Evolutionary conservation across 2,888 invertebrate genomes (phyloP).

Genomic region (Empis livida): DNA sequence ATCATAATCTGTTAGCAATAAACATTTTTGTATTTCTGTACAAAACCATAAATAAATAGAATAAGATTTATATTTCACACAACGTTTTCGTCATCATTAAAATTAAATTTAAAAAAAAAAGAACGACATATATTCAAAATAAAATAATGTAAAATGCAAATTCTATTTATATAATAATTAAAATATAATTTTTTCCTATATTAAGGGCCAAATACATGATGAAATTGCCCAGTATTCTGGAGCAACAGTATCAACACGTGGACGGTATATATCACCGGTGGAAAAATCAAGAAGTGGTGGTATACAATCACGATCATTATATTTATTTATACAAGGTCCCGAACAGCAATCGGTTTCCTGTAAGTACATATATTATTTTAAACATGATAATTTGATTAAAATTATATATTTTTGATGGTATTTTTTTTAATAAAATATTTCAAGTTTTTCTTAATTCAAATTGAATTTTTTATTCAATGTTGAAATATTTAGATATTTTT

Average conservation of each 20-base stretch:
- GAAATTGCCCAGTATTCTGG: constrained; percentile 35
- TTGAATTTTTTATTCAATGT: too few species aligned
- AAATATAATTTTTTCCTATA: not conserved
- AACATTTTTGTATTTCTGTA: not conserved
- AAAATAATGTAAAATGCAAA: not conserved
- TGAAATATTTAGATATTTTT: too few species aligned
- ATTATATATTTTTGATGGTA: too few species aligned
- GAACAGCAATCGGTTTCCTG: constrained; percentile 22
- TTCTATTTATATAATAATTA: not conserved
- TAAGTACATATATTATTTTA: constrained; percentile 14
- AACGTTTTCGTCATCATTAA: too few species aligned
- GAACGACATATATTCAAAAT: not conserved
- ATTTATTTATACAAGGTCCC: constrained; percentile 35
- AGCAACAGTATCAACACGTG: constrained; percentile 40
- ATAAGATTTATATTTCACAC: not conserved
- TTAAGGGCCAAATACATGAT: constrained; percentile 38
- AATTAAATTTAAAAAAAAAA: not conserved
- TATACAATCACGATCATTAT: constrained; percentile 33
- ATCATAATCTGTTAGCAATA: too few species aligned
- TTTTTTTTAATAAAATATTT: too few species aligned
- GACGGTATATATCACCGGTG: constrained; percentile 31
- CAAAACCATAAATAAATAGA: not conserved
- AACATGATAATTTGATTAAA: too few species aligned
- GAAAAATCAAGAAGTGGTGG: constrained; percentile 24
- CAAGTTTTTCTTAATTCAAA: too few species aligned